Percentiles rank a stretch among this genome's conserved stretches.
Conservation (phyloP, 1,140 invertebrate genomes). For the Conus ventricosus region DNA sequence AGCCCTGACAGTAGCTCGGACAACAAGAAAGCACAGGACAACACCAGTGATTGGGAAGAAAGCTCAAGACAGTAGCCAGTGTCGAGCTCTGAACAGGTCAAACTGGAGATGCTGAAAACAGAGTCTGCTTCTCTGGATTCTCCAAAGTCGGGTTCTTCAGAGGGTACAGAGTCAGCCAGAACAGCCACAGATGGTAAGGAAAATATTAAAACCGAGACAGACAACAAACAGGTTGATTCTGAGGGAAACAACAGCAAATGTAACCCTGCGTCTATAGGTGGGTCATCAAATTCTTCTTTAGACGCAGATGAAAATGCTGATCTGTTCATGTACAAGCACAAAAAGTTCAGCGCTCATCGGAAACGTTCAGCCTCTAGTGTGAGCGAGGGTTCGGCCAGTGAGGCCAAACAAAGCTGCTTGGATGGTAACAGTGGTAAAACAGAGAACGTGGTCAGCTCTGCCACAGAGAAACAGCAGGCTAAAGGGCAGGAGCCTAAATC, state of each 20-base stretch:
- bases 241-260: constrained; percentile 30
- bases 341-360: constrained; percentile 62
- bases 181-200: neutral
- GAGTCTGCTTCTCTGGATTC: constrained; percentile 11
- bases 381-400: constrained; percentile 16
- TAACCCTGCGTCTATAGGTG: constrained; percentile 22
- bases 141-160: neutral
- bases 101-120: constrained; percentile 31
- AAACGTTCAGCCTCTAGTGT: constrained; percentile 43
- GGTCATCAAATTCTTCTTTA: constrained; percentile 23
- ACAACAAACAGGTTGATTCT: neutral
- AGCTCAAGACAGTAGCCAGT: constrained; percentile 17
- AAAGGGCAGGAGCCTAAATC: neutral
- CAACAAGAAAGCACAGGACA: constrained; percentile 39
- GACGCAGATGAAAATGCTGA: constrained; percentile 39
- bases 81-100: constrained; percentile 16
- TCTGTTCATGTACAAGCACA: constrained; percentile 60
- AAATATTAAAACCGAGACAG: neutral
- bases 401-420: constrained; percentile 14
- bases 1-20: constrained; percentile 68
- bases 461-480: neutral
- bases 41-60: constrained; percentile 44
- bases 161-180: neutral
- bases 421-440: neutral
- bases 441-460: neutral